Percentiles rank a stretch among this genome's conserved stretches.
Evolutionary conservation across 2,888 invertebrate genomes (phyloP).

Genomic region (Scrobipalpa costella): DNA sequence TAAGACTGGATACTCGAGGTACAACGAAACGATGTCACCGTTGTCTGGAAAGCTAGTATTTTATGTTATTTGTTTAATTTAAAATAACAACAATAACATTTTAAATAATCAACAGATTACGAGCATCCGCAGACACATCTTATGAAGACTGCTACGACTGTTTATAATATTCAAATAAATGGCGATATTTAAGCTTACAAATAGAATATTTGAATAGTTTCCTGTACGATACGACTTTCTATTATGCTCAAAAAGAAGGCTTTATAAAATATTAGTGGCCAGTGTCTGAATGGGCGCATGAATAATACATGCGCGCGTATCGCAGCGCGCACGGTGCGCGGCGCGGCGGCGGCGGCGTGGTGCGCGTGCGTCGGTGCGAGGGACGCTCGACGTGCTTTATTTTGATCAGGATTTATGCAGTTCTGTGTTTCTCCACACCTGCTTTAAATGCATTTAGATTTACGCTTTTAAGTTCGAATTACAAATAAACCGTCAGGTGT

Average conservation of each 20-base stretch:
- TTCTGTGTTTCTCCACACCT: conserved; percentile 36
- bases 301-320: conserved; percentile 53
- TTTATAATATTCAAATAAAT: background rate
- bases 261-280: conserved; percentile 22
- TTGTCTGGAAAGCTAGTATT: no score
- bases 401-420: conserved; percentile 38
- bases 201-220: conserved; percentile 10
- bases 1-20: no score
- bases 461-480: background rate
- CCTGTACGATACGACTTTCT: conserved; percentile 18
- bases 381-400: conserved; percentile 4
- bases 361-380: background rate
- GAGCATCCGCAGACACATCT: no score
- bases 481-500: background rate
- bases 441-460: conserved; percentile 23
- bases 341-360: background rate
- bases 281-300: conserved; percentile 45
- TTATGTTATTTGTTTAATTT: no score
- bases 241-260: conserved; percentile 16
- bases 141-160: background rate
- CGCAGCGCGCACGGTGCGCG: conserved; percentile 18
- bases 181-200: background rate
- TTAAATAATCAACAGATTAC: no score
- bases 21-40: no score
- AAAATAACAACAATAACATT: no score